These are phyloP conservation scores for Mactra quadrangularis DNA, from an alignment of 1,140 invertebrate genomes.

Conservation along the genomic window DNA sequence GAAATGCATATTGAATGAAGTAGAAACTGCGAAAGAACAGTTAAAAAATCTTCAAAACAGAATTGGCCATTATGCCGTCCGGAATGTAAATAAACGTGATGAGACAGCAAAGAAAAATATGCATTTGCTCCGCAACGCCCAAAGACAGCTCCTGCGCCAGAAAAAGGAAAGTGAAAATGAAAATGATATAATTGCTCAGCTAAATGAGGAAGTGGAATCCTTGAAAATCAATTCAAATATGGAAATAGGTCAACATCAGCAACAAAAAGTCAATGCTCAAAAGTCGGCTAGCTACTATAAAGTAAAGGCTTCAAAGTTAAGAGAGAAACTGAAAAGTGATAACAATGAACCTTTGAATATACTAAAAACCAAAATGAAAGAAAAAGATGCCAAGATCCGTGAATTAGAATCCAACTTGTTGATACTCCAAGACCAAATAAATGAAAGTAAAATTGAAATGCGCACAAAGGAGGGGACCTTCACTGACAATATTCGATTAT, in stretches of 20 bases:
- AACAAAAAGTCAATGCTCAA: background rate
- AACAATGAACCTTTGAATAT: background rate
- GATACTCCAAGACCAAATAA: conserved; percentile 10
- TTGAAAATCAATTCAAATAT: too few species aligned
- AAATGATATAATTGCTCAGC: background rate
- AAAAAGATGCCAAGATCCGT: conserved; percentile 2
- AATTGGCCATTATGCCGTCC: too few species aligned
- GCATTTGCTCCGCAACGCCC: too few species aligned
- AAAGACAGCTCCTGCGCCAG: too few species aligned
- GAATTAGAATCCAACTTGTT: conserved; percentile 3
- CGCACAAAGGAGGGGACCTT: conserved; percentile 19
- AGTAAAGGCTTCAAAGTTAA: too few species aligned
- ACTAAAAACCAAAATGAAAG: background rate
- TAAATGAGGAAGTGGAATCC: too few species aligned
- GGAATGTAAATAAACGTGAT: conserved; percentile 43
- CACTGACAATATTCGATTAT: conserved; percentile 43
- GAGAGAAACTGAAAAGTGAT: too few species aligned
- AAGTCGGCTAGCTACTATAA: too few species aligned
- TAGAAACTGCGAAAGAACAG: background rate
- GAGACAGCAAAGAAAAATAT: conserved; percentile 30
- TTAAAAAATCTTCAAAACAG: too few species aligned
- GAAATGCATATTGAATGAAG: background rate
- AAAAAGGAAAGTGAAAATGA: conserved; percentile 1
- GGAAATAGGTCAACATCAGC: too few species aligned
- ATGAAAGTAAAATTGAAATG: background rate